Base-by-base conservation (phyloP, 1,140 invertebrate genomes). In the Mesaphorura yosii region DNA sequence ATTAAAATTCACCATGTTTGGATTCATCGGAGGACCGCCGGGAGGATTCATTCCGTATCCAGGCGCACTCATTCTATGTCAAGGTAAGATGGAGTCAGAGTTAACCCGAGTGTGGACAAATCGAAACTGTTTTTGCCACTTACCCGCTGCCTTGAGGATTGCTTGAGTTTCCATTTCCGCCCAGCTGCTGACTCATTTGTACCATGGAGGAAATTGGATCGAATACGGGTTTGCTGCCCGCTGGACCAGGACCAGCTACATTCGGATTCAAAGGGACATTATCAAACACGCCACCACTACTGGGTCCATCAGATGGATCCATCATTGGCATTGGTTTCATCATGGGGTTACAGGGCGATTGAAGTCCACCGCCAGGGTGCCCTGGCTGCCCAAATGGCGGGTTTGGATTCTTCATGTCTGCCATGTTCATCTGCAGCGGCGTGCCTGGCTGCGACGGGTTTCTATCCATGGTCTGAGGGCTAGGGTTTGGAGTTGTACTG, bases 201-300 rank as follows among this genome's bases (percentile, higher is more conserved):
- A 88, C 87, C 63, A 92, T 76, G 3, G 89, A 93, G 15, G 88
- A 87, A 58, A 93, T 92, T 0, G 89, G 88, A 73, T 93, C 89
- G 69, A 92, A 92, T 63, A 47, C 52, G 47, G 65, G 62, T 57
- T 68, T 68, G 49, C 59, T 64, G n/a, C 57, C 52, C 22, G 53
- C 34, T 25, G 64, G 57, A 49, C 62, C 71, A 38, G 75, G 68
- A 64, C 73, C 73, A 59, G 77, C 77, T 61, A 80, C 73, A 69
- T 86, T 83, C 4, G 86, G 84, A 74, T 89, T 86, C 27, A 88
- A 70, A 38, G 86, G 85, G 54, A 88, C 77, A 70, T 88, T 86
- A 66, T 88, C 83, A n/a, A n/a, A n/a, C n/a, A n/a, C n/a, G 42
- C 55, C 57, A 41, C 57, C 54, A 28, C 50, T 37, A 19, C 31